Evolutionary conservation across 2,797 vertebrate genomes (phyloP).

Genomic region (Sebastes minor): DNA sequence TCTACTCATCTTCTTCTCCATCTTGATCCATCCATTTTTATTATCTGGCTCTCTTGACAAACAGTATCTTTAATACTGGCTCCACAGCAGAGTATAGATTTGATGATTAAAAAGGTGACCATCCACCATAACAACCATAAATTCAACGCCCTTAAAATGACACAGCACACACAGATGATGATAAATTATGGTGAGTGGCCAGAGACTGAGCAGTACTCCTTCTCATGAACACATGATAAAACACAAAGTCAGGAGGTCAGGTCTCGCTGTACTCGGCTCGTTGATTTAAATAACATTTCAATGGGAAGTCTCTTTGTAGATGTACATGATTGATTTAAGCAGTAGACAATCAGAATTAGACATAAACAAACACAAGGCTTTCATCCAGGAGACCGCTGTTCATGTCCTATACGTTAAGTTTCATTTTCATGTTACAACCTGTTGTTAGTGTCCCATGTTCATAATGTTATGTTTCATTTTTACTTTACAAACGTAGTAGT

Average conservation of each 20-base stretch:
- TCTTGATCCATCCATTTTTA: neutral
- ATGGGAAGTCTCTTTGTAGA: neutral
- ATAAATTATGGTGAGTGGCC: constrained; percentile 10
- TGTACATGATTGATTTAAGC: neutral
- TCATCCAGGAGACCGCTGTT: too few relatives aligned
- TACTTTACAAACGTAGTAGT: too few relatives aligned
- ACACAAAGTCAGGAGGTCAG: constrained; percentile 9
- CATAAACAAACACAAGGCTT: neutral
- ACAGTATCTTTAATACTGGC: constrained; percentile 26
- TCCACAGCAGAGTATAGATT: constrained; percentile 21
- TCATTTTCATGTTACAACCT: too few relatives aligned
- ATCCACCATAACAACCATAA: constrained; percentile 7
- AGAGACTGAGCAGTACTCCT: neutral
- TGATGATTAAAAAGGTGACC: constrained; percentile 38
- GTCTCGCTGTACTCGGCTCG: neutral
- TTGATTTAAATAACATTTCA: constrained; percentile 7
- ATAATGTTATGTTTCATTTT: too few relatives aligned
- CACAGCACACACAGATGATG: constrained; percentile 27
- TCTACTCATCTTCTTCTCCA: neutral
- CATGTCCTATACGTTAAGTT: too few relatives aligned
- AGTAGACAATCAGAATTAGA: neutral
- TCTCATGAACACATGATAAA: constrained; percentile 6
- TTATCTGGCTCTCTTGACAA: neutral
- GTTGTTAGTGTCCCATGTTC: too few relatives aligned
- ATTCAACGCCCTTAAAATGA: constrained; percentile 13